Evolutionary conservation across 2,888 invertebrate species (phyloP).

Genomic region (Drosophila demipolita): DNA sequence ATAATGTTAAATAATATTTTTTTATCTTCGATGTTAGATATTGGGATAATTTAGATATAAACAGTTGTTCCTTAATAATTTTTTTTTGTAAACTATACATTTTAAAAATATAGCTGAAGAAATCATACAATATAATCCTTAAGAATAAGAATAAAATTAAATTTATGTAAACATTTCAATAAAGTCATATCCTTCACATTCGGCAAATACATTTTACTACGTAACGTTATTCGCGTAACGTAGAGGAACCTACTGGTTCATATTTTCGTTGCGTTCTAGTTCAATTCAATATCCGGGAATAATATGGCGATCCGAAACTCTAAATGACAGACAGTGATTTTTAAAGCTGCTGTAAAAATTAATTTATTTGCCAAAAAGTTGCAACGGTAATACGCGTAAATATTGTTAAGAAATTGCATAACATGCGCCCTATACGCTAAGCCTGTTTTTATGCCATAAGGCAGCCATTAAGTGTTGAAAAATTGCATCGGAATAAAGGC

Average conservation of each 20-base stretch:
- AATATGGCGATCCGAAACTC: slow-evolving; percentile 79
- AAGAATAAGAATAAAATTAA: background rate
- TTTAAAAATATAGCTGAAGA: background rate
- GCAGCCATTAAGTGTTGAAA: slow-evolving; percentile 40
- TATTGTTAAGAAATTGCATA: slow-evolving; percentile 57
- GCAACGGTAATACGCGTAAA: slow-evolving; percentile 75
- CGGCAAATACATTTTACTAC: background rate
- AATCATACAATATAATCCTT: background rate
- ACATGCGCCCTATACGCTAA: slow-evolving; percentile 31
- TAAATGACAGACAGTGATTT: slow-evolving; percentile 73
- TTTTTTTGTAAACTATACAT: too few relatives aligned
- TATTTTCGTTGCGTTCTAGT: slow-evolving; percentile 33
- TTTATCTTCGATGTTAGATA: background rate
- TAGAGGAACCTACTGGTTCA: slow-evolving; percentile 28
- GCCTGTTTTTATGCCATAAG: slow-evolving; percentile 49
- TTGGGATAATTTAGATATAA: background rate
- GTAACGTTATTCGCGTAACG: slow-evolving; percentile 9
- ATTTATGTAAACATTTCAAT: background rate
- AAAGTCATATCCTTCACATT: background rate
- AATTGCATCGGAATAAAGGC: slow-evolving; percentile 54
- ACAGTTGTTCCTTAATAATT: background rate
- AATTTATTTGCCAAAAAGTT: slow-evolving; percentile 73
- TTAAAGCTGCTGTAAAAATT: slow-evolving; percentile 77
- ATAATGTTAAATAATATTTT: background rate
- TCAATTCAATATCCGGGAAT: slow-evolving; percentile 68